Conservation (phyloP, 2,797 vertebrate species). For the Chelon labrosus region DNA sequence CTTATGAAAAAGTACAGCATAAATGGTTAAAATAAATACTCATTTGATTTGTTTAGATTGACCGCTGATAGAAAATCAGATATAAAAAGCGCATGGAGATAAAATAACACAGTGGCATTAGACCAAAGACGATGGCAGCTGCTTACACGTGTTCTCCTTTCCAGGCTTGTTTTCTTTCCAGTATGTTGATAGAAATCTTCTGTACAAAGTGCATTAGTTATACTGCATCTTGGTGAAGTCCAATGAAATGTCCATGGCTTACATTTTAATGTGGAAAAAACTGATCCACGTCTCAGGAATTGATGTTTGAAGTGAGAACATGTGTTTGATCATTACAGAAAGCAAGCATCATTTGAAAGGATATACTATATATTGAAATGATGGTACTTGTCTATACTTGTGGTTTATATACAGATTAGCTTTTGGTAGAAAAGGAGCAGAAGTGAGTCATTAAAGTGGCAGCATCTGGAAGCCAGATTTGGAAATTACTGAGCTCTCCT, state of each 20-base stretch:
- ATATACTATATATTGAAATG: slow-evolving; percentile 55
- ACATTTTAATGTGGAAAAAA: slow-evolving; percentile 28
- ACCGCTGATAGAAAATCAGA: slow-evolving; percentile 46
- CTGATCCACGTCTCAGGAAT: slow-evolving; percentile 29
- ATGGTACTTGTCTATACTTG: slow-evolving; percentile 54
- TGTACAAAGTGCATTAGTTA: slow-evolving; percentile 66
- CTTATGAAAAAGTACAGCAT: slow-evolving; percentile 63
- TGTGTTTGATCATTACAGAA: slow-evolving; percentile 40
- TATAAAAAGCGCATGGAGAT: slow-evolving; percentile 38
- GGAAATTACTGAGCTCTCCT: slow-evolving; percentile 26
- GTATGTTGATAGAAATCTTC: slow-evolving; percentile 47
- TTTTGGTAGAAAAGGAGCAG: slow-evolving; percentile 60
- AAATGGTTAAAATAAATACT: slow-evolving; percentile 83
- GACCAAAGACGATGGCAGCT: slow-evolving; percentile 33
- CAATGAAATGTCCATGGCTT: slow-evolving; percentile 44
- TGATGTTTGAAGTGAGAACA: slow-evolving; percentile 29
- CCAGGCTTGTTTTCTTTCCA: slow-evolving; percentile 33
- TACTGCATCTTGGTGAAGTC: slow-evolving; percentile 43
- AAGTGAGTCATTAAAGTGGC: slow-evolving; percentile 54
- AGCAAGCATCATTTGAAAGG: slow-evolving; percentile 42
- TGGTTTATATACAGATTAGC: slow-evolving; percentile 67
- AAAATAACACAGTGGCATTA: slow-evolving; percentile 48
- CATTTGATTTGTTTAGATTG: slow-evolving; percentile 56
- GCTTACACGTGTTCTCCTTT: slow-evolving; percentile 38
- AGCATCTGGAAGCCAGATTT: slow-evolving; percentile 49